These are phyloP conservation scores for Diorhabda sublineata DNA, from an alignment of 1,140 invertebrate genomes.

Conservation along the genomic window DNA sequence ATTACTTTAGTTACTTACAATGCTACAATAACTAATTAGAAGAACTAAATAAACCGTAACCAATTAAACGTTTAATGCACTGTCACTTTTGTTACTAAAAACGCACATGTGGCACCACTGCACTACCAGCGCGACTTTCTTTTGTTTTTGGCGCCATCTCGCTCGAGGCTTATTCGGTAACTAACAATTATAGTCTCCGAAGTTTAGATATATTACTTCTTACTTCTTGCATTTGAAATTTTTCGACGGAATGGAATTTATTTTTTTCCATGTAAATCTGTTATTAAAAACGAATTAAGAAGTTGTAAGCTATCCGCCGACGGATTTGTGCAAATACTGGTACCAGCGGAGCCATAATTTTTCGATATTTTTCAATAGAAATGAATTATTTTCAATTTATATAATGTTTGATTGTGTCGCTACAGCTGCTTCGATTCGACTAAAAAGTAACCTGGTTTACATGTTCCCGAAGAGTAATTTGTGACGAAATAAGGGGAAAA, in stretches of 20 bases:
- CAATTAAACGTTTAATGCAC: no score
- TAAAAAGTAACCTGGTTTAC: slow-evolving; percentile 45
- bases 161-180: slow-evolving; percentile 34
- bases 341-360: neutral
- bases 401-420: slow-evolving; percentile 22
- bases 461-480: slow-evolving; percentile 46
- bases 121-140: slow-evolving; percentile 25
- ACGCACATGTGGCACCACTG: slow-evolving; percentile 18
- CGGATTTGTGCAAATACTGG: neutral
- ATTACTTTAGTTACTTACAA: no score
- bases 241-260: slow-evolving; percentile 2
- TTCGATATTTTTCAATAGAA: neutral
- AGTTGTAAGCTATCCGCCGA: slow-evolving; percentile 11
- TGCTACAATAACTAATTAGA: no score
- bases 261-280: slow-evolving; percentile 4
- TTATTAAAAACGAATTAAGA: slow-evolving; percentile 33
- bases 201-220: slow-evolving; percentile 41
- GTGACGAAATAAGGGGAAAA: slow-evolving; percentile 50
- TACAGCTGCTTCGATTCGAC: slow-evolving; percentile 39
- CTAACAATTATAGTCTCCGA: slow-evolving; percentile 40
- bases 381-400: neutral
- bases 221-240: slow-evolving; percentile 22
- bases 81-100: no score
- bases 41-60: no score
- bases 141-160: slow-evolving; percentile 45